These are phyloP conservation scores for Leucosticte australis DNA, from an alignment of 2,113 vertebrate species.

Conservation along the genomic window DNA sequence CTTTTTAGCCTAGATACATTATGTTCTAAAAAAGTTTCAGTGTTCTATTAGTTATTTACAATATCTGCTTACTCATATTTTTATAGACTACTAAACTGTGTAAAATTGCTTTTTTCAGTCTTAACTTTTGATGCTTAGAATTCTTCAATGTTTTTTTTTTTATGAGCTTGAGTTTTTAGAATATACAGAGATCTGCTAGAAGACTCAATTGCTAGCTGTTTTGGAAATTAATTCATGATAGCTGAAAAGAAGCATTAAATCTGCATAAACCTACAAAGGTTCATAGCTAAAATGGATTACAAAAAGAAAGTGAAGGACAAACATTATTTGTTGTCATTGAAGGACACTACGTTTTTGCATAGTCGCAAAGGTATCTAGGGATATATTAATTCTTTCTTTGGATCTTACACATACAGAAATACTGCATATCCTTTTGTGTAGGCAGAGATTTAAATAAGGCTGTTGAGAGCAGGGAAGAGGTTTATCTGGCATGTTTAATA, in stretches of 20 bases:
- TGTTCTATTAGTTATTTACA: slow-evolving; percentile 63
- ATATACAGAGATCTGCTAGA: background rate
- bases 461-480: background rate
- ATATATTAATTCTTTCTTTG: slow-evolving; percentile 24
- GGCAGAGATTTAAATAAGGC: background rate
- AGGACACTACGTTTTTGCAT: background rate
- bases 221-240: slow-evolving; percentile 22
- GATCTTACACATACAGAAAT: background rate
- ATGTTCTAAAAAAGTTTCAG: slow-evolving; percentile 52
- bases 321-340: slow-evolving; percentile 15
- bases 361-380: background rate
- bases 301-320: slow-evolving; percentile 16
- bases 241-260: slow-evolving; percentile 24
- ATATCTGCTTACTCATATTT: slow-evolving; percentile 69
- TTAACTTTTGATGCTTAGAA: slow-evolving; percentile 53
- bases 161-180: background rate
- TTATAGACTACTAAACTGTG: slow-evolving; percentile 63
- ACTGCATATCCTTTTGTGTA: background rate
- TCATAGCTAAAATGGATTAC: background rate
- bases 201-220: background rate
- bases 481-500: background rate
- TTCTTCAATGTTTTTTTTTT: background rate
- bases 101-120: slow-evolving; percentile 48
- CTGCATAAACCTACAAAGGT: slow-evolving; percentile 23
- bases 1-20: slow-evolving; percentile 68